Base-by-base conservation (phyloP, 2,797 vertebrate species). In the Phoebastria nigripes region DNA sequence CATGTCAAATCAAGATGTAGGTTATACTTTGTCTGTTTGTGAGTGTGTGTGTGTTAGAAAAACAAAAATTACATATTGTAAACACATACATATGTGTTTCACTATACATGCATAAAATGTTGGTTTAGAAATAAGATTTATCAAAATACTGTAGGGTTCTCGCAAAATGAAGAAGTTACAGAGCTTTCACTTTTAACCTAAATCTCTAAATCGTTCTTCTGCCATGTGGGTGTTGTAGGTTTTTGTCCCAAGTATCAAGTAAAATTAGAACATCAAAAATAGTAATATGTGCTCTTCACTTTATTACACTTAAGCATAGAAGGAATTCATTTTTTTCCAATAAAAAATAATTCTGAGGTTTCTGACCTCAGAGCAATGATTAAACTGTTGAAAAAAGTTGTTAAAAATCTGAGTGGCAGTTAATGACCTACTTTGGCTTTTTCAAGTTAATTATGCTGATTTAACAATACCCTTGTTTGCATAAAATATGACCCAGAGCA, bases 1-100 rank as follows among this genome's bases (percentile, higher is more conserved):
- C 97, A 99, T 99, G 99, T 99, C 99, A 95, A 99, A 99, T 98
- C 99, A 99, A 98, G 99, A 99, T 95, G 99, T 99, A 98, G 98
- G 99, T 99, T 93, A 28, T 49, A 35, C 31, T 71, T 87, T 69
- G 42, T 55, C 58, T 4, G 5, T 55, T 58, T 3, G 6, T 37
- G 52, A 62, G 15, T 5, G 18, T 5, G 0, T n/a, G 12, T 33
- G 6, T 62, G 35, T 63, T 59, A 73, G 25, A 51, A 44, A 79
- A 67, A 29, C 25, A 37, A 46, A 63, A 93, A 54, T 46, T 84
- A 3, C 15, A 9, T 47, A 21, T 11, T 61, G 2, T 47, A 47
- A 71, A 42, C 24, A 62, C 16, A 13, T 63, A 26, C 6, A 37
- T n/a, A 26, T 11, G 4, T 25, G 8, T 89, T 93, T 87, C 29